Evolutionary conservation across 2,888 invertebrate species (phyloP).

Genomic region (Neoscelio sp.): DNA sequence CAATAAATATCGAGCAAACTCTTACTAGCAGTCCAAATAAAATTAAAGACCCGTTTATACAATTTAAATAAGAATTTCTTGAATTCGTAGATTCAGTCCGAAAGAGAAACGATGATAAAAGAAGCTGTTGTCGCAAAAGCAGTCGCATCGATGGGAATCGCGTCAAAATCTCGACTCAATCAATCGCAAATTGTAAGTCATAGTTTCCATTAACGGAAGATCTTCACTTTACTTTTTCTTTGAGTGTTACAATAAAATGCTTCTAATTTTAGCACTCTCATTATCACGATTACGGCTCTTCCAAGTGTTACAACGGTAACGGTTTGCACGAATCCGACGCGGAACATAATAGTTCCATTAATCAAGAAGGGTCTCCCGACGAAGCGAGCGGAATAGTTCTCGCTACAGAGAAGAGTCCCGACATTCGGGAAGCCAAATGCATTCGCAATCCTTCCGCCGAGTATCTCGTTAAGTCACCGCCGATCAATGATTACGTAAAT

Average conservation of each 20-base stretch:
- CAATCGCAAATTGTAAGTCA: constrained; percentile 71
- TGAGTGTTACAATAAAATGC: too few species aligned
- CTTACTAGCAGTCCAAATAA: too few species aligned
- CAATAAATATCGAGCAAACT: too few species aligned
- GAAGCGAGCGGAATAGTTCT: constrained; percentile 77
- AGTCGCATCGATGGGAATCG: constrained; percentile 73
- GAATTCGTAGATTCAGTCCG: constrained; percentile 75
- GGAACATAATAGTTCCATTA: constrained; percentile 71
- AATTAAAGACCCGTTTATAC: too few species aligned
- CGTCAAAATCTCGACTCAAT: constrained; percentile 73
- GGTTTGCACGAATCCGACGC: constrained; percentile 68
- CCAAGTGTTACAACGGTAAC: constrained; percentile 72
- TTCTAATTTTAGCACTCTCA: constrained; percentile 69
- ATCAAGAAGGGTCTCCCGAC: constrained; percentile 75
- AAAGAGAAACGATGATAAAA: constrained; percentile 78
- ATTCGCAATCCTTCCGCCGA: constrained; percentile 81
- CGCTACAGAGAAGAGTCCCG: constrained; percentile 79
- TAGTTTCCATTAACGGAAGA: too few species aligned
- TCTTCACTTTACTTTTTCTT: not conserved
- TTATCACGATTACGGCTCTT: constrained; percentile 69
- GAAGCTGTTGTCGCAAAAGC: constrained; percentile 79
- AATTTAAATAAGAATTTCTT: constrained; percentile 16
- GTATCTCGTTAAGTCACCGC: constrained; percentile 77
- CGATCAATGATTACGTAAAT: constrained; percentile 80
- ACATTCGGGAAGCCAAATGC: constrained; percentile 82